A percentile compares a stretch with the other conserved stretches of the same genome.
phyloP scores from a whole-genome alignment of 2,888 invertebrate species.

The Byasa hedistus region DNA sequence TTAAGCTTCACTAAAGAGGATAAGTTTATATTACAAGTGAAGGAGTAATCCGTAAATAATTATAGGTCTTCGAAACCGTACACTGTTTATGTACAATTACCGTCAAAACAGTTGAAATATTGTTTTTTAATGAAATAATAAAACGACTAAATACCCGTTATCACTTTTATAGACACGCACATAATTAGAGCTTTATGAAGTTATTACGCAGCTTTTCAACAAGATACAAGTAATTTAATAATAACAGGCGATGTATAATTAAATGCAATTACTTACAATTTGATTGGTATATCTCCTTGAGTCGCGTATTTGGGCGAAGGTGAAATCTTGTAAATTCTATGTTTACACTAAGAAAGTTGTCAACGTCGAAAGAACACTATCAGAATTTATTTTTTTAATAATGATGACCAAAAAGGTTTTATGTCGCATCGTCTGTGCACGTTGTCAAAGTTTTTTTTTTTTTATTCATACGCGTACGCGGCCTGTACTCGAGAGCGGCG shows the following conservation, averaged over 20 bases:
- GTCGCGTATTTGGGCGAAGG: conserved; percentile 7
- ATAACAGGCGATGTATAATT: neutral
- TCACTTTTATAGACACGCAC: neutral
- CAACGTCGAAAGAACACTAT: conserved; percentile 5
- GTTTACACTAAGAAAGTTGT: conserved; percentile 12
- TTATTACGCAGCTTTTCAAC: neutral
- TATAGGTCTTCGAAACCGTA: neutral
- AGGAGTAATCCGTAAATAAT: conserved; percentile 20
- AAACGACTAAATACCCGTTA: conserved; percentile 6
- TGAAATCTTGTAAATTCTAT: neutral
- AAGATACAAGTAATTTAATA: neutral
- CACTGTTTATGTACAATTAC: conserved; percentile 18
- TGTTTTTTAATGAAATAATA: conserved; percentile 12
- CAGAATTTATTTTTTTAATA: neutral
- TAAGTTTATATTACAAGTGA: conserved; percentile 9
- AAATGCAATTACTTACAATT: conserved; percentile 20
- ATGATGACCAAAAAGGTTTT: neutral
- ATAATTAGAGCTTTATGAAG: neutral
- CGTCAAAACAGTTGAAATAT: conserved; percentile 15
- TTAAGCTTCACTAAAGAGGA: conserved; percentile 16
- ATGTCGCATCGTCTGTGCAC: conserved; percentile 4
- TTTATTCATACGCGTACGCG: conserved; percentile 16
- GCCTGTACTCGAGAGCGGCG: conserved; percentile 5
- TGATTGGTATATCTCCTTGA: conserved; percentile 4
- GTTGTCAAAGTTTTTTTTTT: conserved; percentile 10